phyloP scores from a whole-genome alignment of 1,140 invertebrate genomes.

The Cotesia chilonis region DNA sequence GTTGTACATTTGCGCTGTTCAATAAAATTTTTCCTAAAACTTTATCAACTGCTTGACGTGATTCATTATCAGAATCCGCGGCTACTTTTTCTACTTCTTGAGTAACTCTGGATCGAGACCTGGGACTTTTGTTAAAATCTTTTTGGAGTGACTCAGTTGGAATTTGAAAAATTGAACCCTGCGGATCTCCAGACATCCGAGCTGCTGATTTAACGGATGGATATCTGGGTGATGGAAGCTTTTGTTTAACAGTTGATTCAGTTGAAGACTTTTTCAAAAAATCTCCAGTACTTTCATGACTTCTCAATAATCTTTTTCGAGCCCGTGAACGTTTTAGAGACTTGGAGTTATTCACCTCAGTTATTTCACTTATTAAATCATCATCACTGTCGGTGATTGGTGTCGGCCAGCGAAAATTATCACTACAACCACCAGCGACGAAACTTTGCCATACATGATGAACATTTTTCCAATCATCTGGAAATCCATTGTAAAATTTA shows the following conservation, averaged over 20 bases:
- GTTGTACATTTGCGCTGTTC: background rate
- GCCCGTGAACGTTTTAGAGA: background rate
- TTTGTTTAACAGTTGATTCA: no score
- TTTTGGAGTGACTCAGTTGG: no score
- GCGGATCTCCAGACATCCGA: no score
- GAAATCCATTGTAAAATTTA: conserved; percentile 61
- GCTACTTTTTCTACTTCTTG: no score
- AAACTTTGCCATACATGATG: conserved; percentile 53
- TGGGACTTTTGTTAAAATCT: no score
- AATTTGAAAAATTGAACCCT: no score
- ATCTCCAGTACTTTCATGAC: no score
- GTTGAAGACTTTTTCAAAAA: background rate
- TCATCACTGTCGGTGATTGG: conserved; percentile 56
- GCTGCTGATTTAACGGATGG: no score
- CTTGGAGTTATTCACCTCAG: conserved; percentile 39
- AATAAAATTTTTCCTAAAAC: background rate
- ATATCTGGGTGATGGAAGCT: no score
- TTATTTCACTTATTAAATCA: conserved; percentile 54
- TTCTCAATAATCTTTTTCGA: background rate
- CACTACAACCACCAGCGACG: conserved; percentile 39
- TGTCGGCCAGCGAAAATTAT: conserved; percentile 57
- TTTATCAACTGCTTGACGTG: no score
- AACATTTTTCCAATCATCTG: conserved; percentile 61
- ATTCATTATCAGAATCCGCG: background rate
- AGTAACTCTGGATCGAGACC: no score